phyloP scores from a whole-genome alignment of 2,888 invertebrate species.

The Gymnocheta viridis region DNA sequence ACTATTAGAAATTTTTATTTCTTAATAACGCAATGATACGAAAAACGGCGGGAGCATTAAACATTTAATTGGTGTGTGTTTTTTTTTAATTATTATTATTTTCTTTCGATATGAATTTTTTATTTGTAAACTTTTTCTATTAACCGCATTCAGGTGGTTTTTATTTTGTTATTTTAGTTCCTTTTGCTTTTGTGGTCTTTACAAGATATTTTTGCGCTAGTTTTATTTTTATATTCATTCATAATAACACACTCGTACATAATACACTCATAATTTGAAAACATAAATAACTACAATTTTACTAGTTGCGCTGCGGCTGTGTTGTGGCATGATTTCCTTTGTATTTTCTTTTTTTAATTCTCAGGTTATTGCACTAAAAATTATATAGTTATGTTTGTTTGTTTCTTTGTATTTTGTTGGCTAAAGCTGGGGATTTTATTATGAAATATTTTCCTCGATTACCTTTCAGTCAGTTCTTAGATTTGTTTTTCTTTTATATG shows the following conservation, averaged over 20 bases:
- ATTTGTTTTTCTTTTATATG: constrained; percentile 20
- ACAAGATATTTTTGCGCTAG: constrained; percentile 47
- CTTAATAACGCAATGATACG: too few relatives aligned
- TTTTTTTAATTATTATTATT: background rate
- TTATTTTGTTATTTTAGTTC: constrained; percentile 11
- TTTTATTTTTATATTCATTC: constrained; percentile 44
- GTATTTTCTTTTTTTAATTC: constrained; percentile 15
- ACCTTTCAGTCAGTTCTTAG: constrained; percentile 2
- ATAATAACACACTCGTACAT: constrained; percentile 22
- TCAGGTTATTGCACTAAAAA: constrained; percentile 63
- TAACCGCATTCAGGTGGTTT: constrained; percentile 33
- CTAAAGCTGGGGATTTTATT: constrained; percentile 50
- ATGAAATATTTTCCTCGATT: constrained; percentile 48
- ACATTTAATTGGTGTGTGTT: background rate
- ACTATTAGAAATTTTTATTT: too few relatives aligned
- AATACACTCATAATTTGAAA: constrained; percentile 17
- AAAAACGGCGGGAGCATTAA: background rate
- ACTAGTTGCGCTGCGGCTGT: constrained; percentile 22
- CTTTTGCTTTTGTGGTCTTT: constrained; percentile 33
- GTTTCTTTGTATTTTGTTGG: constrained; percentile 27
- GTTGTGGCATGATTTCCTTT: background rate
- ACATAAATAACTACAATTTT: constrained; percentile 23
- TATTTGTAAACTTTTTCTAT: constrained; percentile 14
- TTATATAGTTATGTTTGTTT: background rate
- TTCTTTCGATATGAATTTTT: background rate